Base-by-base conservation (phyloP, 2,113 vertebrate genomes). In the Aptenodytes forsteri region DNA sequence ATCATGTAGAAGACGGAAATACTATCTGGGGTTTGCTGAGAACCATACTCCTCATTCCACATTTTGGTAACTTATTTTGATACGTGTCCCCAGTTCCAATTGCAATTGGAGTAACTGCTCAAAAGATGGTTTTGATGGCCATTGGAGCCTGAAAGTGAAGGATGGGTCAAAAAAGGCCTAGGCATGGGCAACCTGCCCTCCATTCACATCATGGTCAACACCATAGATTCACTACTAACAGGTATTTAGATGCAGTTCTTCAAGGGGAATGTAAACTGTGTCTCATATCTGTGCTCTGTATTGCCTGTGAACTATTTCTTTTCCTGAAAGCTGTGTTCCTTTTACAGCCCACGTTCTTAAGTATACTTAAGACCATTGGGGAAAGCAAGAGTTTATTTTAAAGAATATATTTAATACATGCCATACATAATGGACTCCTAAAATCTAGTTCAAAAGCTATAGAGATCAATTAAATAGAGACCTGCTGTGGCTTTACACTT, bases 231-330 rank as follows among this genome's bases (percentile, higher is more conserved):
- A 16, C n/a, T 91, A 0, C 34, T 30, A 50, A 23, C 3, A 32
- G 23, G 14, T 76, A 40, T 11, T 81, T 66, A 76, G 42, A 36
- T 84, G 58, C 32, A 58, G 4, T 73, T 66, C 34, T 90, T 42
- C 62, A 89, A 18, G 55, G 44, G 88, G 58, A 81, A 38, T 85
- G 55, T 55, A 23, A 84, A 17, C 23, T 83, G 13, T 83, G n/a
- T 93, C 26, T 95, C 62, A 91, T 71, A 23, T 84, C 72, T 91
- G 32, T 92, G 85, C 89, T 97, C 72, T 44, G 29, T 67, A 62
- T 78, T 91, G 62, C 65, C 85, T 95, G 13, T 32, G 52, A 96
- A n/a, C 47, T 56, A 42, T 81, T 92, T 58, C 2, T 91, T 87
- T 73, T 85, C 67, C 67, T 83, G 29, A 83, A 76, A 93, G 46